Evolutionary conservation across 2,113 vertebrate species (phyloP), one percentile per base, ranked within the genome.

Genomic region (Macheiramphus alcinus): DNA sequence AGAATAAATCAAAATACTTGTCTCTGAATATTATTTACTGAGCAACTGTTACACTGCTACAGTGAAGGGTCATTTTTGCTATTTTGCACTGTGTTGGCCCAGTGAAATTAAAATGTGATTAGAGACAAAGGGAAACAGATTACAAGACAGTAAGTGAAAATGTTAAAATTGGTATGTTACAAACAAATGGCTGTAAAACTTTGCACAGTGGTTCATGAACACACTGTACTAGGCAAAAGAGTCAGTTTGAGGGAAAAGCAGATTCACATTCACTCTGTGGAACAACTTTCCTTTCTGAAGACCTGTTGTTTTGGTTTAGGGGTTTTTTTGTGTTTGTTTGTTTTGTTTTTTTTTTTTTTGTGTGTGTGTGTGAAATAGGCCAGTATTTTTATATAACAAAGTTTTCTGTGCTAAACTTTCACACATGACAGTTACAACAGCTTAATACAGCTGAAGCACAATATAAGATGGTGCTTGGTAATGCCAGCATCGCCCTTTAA

Each of bases 371-470:
- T 47, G 16, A 73, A 80, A 52, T 1, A 65, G 10, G 13, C 1
- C 1, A 12, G 4, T 32, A 20, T 72, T 42, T 83, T 65, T 19
- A n/a, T 17, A 15, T 7, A 42, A 16, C 9, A 45, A 73, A 26
- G 13, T n/a, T 31, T 71, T 32, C 19, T 15, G 20, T 25, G 32
- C 22, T 31, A 43, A 80, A 8, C 16, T 78, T 52, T 65, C 43
- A n/a, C 3, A 7, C 0, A 0, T 36, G n/a, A 15, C 0, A 31
- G 23, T 56, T 74, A 17, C 4, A 67, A 38, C 9, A 75, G 11
- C 7, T 74, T 79, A 15, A 29, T 62, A 42, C 0, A 59, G 13
- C 11, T 80, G 32, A 36, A 87, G 7, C 38, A 82, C 7, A 32
- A 16, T 32, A 26, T 10, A 67, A 72, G 3, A 9, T 23, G 9